These are phyloP conservation scores for Rhopilema esculentum DNA, from an alignment of 30 jellyfish, hydroid and myxozoan species.

Conservation along the genomic window DNA sequence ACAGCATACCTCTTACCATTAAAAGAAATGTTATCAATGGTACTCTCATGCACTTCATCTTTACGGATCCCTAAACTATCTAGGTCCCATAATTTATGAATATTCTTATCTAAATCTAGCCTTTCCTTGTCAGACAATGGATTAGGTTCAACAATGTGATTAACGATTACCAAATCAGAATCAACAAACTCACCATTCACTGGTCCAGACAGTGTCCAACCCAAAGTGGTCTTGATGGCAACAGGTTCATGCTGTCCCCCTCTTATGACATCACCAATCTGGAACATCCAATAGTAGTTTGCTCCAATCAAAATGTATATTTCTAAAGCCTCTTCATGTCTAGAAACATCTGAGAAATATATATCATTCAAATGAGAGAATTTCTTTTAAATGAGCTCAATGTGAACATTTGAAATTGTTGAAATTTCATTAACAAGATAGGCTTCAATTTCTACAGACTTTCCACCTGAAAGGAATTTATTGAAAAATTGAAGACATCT, in stretches of 20 bases:
- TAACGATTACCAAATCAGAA: too few relatives aligned
- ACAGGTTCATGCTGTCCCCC: conserved; percentile 37
- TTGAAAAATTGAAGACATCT: background rate
- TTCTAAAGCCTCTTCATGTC: background rate
- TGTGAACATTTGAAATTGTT: conserved; percentile 8
- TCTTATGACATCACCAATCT: background rate
- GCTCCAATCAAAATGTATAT: conserved; percentile 1
- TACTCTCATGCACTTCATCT: conserved; percentile 12
- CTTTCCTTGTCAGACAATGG: too few relatives aligned
- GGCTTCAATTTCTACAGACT: background rate
- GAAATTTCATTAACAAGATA: background rate
- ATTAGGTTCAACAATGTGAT: too few relatives aligned
- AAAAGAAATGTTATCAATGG: conserved; percentile 7
- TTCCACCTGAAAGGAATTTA: background rate
- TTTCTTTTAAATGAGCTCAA: background rate
- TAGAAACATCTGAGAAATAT: conserved; percentile 3
- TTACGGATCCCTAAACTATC: conserved; percentile 17
- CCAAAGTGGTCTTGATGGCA: conserved; percentile 4
- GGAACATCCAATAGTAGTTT: background rate
- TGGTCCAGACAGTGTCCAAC: conserved; percentile 15
- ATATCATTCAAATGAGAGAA: background rate
- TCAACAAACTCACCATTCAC: background rate
- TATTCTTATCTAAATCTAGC: too few relatives aligned
- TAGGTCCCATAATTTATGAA: conserved; percentile 8
- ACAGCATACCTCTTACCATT: conserved; percentile 5